A percentile compares a stretch with the other conserved stretches of the same genome.
phyloP scores from a whole-genome alignment of 2,888 invertebrate species.

The Standfussiana lucernea region DNA sequence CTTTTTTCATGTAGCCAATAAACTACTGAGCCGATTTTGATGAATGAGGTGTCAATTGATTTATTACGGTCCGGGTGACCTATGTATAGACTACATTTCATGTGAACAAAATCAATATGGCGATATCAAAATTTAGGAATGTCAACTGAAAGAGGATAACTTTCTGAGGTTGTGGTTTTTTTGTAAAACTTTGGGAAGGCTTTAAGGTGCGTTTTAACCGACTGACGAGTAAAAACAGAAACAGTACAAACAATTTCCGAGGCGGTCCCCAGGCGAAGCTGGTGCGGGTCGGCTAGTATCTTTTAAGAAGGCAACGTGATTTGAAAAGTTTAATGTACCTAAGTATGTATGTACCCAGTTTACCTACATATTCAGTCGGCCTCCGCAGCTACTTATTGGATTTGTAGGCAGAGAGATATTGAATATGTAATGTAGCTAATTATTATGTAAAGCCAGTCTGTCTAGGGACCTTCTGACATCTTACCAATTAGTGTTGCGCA shows the following conservation, averaged over 20 bases:
- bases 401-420: slow-evolving; percentile 10
- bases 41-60: not conserved
- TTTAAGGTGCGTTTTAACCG: not conserved
- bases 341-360: not conserved
- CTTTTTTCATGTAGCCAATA: too few species aligned
- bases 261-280: not conserved
- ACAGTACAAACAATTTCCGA: not conserved
- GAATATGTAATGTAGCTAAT: slow-evolving; percentile 23
- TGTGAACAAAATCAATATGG: not conserved
- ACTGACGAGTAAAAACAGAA: not conserved
- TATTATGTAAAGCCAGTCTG: slow-evolving; percentile 23
- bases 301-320: not conserved
- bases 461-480: slow-evolving; percentile 16
- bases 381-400: not conserved
- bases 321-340: not conserved
- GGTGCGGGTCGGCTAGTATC: not conserved
- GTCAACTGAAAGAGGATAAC: not conserved
- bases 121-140: not conserved
- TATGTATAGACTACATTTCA: not conserved
- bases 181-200: not conserved
- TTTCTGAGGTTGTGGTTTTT: not conserved
- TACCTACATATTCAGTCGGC: not conserved
- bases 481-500: slow-evolving; percentile 29
- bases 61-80: not conserved
- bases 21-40: not conserved